phyloP scores from a whole-genome alignment of 2,888 invertebrate species.

The Mesorhabditis belari region DNA sequence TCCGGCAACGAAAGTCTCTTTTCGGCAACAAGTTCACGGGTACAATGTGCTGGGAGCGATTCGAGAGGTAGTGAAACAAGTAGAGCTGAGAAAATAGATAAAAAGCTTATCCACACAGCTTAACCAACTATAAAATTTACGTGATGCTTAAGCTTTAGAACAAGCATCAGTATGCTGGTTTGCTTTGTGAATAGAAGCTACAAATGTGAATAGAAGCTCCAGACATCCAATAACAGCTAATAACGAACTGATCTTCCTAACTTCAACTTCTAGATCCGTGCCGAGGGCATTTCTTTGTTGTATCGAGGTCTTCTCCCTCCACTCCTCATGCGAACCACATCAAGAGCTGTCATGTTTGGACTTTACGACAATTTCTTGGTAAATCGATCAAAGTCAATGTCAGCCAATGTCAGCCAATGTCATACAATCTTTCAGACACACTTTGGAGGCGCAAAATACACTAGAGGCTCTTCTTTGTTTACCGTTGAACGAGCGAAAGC shows the following conservation, averaged over 20 bases:
- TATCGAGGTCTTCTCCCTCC: constrained; percentile 60
- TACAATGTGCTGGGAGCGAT: constrained; percentile 10
- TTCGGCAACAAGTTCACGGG: constrained; percentile 69
- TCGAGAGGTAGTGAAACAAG: not conserved
- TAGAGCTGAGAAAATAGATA: too few relatives aligned
- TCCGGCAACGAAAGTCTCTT: constrained; percentile 91
- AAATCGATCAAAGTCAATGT: not conserved
- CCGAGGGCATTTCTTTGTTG: constrained; percentile 39
- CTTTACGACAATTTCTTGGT: constrained; percentile 69
- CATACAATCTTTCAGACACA: constrained; percentile 59
- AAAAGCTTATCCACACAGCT: not conserved
- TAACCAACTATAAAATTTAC: too few relatives aligned
- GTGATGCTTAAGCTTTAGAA: too few relatives aligned
- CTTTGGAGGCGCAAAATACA: not conserved
- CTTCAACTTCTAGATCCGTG: not conserved
- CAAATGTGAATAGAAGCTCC: too few relatives aligned
- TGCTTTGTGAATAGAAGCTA: too few relatives aligned
- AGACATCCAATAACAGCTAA: too few relatives aligned
- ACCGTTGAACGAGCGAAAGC: constrained; percentile 2
- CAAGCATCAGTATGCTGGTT: too few relatives aligned
- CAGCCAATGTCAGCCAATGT: too few relatives aligned
- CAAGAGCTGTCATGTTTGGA: constrained; percentile 93
- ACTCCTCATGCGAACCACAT: constrained; percentile 82
- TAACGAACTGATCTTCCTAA: too few relatives aligned
- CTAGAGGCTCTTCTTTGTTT: constrained; percentile 1